Evolutionary conservation across 2,888 invertebrate species (phyloP).

Genomic region (Ophioninae sp.): DNA sequence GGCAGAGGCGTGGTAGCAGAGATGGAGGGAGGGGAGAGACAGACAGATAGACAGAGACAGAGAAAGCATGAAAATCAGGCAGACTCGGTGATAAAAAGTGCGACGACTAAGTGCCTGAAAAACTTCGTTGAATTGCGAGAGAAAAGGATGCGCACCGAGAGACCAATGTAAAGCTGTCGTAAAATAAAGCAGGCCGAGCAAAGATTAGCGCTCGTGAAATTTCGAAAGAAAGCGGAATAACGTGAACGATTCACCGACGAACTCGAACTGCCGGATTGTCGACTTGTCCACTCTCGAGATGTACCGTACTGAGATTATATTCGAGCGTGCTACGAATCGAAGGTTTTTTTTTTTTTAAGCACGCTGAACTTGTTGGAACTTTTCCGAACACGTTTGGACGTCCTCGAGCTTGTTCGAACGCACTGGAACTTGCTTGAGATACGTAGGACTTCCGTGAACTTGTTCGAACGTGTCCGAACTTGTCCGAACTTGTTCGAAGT

Average conservation of each 20-base stretch:
- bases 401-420: background rate
- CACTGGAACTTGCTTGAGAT: background rate
- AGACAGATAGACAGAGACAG: too few relatives aligned
- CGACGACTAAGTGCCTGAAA: slow-evolving; percentile 15
- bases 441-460: background rate
- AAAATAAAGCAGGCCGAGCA: background rate
- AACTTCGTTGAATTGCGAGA: background rate
- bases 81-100: slow-evolving; percentile 13
- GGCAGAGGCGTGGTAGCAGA: background rate
- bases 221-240: background rate
- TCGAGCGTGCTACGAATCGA: background rate
- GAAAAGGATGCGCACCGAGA: background rate
- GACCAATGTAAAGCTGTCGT: background rate
- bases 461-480: background rate
- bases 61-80: slow-evolving; percentile 22
- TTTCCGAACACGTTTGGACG: background rate
- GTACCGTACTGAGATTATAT: background rate
- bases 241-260: background rate
- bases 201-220: background rate
- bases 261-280: background rate
- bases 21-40: background rate
- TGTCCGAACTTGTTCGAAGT: background rate
- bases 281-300: background rate
- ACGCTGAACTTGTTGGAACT: background rate
- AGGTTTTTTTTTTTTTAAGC: background rate